Conservation (phyloP, 2,113 vertebrate species). For the Hippocampus comes region DNA sequence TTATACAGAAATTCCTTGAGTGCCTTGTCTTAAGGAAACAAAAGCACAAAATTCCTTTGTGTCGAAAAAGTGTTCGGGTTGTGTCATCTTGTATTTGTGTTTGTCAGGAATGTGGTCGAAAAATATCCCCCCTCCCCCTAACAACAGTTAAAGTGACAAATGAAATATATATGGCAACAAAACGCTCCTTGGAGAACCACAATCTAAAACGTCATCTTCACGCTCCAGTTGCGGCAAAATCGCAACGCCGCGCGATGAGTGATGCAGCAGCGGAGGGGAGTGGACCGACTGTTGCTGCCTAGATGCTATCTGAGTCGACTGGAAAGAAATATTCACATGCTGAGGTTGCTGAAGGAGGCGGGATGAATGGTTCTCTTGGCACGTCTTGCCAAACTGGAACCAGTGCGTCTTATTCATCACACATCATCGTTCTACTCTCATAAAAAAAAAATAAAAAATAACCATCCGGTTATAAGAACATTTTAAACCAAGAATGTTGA, state of each 20-base stretch:
- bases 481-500: not conserved
- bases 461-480: not conserved
- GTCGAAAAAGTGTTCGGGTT: not conserved
- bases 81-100: constrained; percentile 7
- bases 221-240: not conserved
- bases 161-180: not conserved
- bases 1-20: not conserved
- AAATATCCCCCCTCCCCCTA: not conserved
- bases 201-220: not conserved
- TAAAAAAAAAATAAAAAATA: not conserved
- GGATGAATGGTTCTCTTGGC: constrained; percentile 26
- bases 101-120: constrained; percentile 2
- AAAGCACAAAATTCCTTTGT: not conserved
- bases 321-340: constrained; percentile 20
- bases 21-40: constrained; percentile 21
- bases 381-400: constrained; percentile 19
- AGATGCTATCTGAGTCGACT: constrained; percentile 7
- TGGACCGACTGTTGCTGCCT: constrained; percentile 3
- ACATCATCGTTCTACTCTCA: no score
- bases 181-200: not conserved
- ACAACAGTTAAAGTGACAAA: not conserved
- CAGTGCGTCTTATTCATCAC: no score
- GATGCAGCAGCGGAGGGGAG: constrained; percentile 12
- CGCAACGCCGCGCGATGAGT: not conserved
- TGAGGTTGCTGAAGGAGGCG: constrained; percentile 30